These are phyloP conservation scores for Arctocebus calabarensis DNA, from an alignment of 2,797 vertebrate genomes.

Conservation along the genomic window DNA sequence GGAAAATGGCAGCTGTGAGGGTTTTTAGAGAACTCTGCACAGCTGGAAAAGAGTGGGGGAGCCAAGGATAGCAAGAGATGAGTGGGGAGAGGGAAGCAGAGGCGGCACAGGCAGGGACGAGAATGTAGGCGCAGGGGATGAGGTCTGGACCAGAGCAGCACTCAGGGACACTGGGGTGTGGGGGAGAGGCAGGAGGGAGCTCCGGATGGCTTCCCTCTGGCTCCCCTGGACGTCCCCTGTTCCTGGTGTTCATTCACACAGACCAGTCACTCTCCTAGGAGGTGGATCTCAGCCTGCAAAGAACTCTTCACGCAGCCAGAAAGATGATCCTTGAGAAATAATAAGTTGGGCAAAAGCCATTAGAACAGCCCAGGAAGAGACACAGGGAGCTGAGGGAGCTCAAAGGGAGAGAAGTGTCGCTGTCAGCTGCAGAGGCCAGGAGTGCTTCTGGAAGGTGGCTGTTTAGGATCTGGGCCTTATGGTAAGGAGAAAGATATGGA, in stretches of 20 bases:
- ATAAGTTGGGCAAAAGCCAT: neutral
- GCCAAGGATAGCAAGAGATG: neutral
- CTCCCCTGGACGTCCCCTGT: neutral
- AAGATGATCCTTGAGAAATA: neutral
- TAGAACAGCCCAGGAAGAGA: neutral
- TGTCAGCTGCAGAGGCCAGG: neutral
- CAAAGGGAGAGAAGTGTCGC: rapidly evolving
- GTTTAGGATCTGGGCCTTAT: neutral
- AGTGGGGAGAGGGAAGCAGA: neutral
- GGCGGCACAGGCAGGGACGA: neutral
- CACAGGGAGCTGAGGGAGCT: neutral
- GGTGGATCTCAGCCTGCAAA: neutral
- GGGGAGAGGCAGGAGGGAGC: neutral
- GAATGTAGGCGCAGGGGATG: neutral
- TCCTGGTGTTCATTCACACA: rapidly evolving
- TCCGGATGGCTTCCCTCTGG: neutral
- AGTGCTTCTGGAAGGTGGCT: neutral
- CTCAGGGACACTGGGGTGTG: neutral
- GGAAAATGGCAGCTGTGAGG: neutral
- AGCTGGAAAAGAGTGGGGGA: neutral
- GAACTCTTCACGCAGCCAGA: neutral
- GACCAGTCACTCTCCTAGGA: neutral
- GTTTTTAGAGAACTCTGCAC: neutral
- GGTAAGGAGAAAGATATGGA: neutral
- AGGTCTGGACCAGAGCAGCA: no score